Conservation (phyloP, 2,113 vertebrate genomes). For the Bujurquina vittata region DNA sequence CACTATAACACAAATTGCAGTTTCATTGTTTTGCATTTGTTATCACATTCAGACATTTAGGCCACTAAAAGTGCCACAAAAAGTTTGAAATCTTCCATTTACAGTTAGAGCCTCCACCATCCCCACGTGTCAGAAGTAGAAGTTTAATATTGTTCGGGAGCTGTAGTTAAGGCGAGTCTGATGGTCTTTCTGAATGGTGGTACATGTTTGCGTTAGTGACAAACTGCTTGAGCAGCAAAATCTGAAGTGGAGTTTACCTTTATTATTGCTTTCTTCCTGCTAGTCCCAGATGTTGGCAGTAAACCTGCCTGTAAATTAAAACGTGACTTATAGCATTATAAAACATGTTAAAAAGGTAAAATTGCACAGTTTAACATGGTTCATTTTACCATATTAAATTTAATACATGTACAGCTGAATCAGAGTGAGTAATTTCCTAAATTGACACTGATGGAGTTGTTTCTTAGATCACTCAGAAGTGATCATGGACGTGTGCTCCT, state of each 20-base stretch:
- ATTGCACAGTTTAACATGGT: background rate
- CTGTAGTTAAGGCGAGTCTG: background rate
- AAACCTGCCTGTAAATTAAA: background rate
- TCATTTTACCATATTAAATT: background rate
- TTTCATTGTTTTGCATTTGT: background rate
- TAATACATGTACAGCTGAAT: background rate
- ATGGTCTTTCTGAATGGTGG: background rate
- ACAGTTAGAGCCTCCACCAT: rapidly evolving
- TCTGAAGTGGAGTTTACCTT: background rate
- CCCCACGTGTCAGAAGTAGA: background rate
- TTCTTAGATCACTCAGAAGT: background rate
- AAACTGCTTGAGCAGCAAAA: slow-evolving; percentile 3
- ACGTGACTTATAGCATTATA: background rate
- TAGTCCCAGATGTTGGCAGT: background rate
- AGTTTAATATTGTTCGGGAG: rapidly evolving
- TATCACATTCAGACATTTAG: too few relatives aligned
- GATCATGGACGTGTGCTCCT: background rate
- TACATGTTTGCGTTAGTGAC: background rate
- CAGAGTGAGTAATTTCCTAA: background rate
- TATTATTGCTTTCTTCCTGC: background rate
- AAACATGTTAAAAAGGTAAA: background rate
- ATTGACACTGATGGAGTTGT: background rate
- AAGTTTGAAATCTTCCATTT: background rate
- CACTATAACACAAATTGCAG: background rate
- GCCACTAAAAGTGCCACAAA: background rate